A percentile compares a stretch with the other conserved stretches of the same genome.
Conservation (phyloP, 2,113 vertebrate species). For the Bujurquina vittata region DNA sequence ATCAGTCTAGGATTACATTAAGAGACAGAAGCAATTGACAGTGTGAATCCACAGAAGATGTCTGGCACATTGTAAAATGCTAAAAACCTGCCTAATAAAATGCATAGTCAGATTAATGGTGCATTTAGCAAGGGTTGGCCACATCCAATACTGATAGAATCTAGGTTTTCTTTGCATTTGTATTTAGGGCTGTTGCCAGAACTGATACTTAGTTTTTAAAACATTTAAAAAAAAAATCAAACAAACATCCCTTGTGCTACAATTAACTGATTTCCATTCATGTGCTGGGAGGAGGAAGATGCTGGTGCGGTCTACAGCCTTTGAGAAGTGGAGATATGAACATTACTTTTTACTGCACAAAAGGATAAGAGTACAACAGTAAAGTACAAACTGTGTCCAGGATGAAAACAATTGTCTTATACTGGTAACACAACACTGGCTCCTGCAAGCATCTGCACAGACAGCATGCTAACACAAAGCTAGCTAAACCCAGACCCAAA, state of each 20-base stretch:
- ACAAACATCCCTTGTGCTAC: no score
- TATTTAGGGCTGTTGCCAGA: background rate
- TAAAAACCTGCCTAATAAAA: background rate
- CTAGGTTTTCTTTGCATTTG: background rate
- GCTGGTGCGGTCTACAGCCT: no score
- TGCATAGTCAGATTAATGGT: background rate
- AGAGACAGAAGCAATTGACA: conserved; percentile 21
- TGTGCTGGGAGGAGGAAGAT: no score
- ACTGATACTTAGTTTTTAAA: no score
- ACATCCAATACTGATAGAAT: background rate
- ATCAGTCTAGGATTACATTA: conserved; percentile 15
- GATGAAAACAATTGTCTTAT: background rate
- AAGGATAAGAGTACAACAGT: background rate
- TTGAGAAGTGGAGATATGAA: background rate
- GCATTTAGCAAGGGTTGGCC: background rate
- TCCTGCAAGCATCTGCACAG: background rate
- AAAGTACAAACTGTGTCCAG: background rate
- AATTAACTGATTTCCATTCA: no score
- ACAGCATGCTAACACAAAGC: background rate
- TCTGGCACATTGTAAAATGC: background rate
- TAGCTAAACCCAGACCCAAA: no score
- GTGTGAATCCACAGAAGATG: background rate
- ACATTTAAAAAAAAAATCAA: no score
- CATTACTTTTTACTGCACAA: background rate
- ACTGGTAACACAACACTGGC: background rate